Percentiles rank a stretch among this genome's conserved stretches.
Conservation (phyloP, 2,113 vertebrate genomes). For the Kobus ellipsiprymnus region DNA sequence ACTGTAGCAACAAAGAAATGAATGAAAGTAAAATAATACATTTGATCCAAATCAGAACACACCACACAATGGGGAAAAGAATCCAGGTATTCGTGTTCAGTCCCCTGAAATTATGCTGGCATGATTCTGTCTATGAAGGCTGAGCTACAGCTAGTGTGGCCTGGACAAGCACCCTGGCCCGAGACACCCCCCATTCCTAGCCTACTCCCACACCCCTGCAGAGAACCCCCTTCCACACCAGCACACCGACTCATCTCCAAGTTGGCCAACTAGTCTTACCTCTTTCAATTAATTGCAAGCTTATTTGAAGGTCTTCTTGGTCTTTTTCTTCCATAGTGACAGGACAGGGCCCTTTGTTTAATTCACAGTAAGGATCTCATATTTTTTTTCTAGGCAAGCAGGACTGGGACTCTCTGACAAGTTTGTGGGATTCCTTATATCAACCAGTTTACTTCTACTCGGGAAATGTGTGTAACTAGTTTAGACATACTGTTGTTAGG, state of each 20-base stretch:
- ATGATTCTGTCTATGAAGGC: neutral
- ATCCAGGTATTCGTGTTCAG: neutral
- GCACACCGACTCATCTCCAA: neutral
- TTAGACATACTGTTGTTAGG: neutral
- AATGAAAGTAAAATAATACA: neutral
- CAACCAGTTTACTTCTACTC: neutral
- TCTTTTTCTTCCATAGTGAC: neutral
- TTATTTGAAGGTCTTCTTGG: neutral
- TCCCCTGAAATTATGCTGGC: neutral
- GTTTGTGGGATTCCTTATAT: neutral
- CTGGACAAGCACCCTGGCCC: too few species aligned
- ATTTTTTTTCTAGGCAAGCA: neutral
- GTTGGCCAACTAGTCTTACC: neutral
- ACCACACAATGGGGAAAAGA: neutral
- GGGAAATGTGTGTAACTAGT: neutral
- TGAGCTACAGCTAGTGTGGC: neutral
- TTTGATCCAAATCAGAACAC: neutral
- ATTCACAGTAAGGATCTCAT: neutral
- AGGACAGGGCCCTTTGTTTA: neutral
- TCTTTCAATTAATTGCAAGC: neutral
- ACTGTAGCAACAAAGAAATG: neutral
- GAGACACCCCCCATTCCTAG: neutral
- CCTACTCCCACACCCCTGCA: fast-evolving
- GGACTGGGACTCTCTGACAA: neutral
- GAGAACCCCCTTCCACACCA: neutral